Percentiles rank a stretch among this genome's conserved stretches.
Conservation (phyloP, 1,140 invertebrate species). For the Lycorma delicatula region DNA sequence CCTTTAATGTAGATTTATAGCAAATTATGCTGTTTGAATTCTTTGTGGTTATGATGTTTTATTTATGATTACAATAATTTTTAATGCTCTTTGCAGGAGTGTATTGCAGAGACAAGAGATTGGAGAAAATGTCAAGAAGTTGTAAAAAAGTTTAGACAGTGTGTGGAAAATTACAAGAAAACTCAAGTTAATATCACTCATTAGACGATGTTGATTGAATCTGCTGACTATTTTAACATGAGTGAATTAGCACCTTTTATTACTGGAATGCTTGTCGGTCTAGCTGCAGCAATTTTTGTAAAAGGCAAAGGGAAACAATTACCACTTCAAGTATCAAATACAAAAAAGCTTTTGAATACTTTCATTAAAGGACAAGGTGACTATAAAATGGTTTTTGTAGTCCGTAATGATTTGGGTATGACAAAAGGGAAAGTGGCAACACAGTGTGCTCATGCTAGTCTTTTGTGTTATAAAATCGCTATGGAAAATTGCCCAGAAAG, state of each 20-base stretch:
- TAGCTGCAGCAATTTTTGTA: neutral
- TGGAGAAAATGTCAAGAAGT: conserved; percentile 84
- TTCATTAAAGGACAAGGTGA: neutral
- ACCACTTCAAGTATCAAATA: neutral
- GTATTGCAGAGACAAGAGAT: conserved; percentile 76
- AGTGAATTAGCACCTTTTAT: conserved; percentile 8
- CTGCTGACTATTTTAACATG: neutral
- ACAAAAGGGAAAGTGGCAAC: conserved; percentile 89
- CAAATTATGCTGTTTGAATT: no score
- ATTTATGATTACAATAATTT: no score
- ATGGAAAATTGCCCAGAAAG: conserved; percentile 49
- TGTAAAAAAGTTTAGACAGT: conserved; percentile 67
- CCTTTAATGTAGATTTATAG: no score
- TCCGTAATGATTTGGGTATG: conserved; percentile 87
- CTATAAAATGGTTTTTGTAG: conserved; percentile 72
- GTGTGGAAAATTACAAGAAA: conserved; percentile 53
- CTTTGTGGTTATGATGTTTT: no score
- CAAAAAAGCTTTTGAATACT: neutral
- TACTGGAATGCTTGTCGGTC: conserved; percentile 1
- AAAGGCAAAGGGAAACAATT: neutral
- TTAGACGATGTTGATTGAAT: neutral
- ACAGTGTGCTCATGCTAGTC: conserved; percentile 85
- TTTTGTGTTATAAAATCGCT: conserved; percentile 64
- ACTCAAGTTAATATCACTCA: neutral
- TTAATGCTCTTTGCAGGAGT: conserved; percentile 66